These are phyloP conservation scores for Amphimallon solstitiale DNA, from an alignment of 2,888 invertebrate species.

Conservation along the genomic window DNA sequence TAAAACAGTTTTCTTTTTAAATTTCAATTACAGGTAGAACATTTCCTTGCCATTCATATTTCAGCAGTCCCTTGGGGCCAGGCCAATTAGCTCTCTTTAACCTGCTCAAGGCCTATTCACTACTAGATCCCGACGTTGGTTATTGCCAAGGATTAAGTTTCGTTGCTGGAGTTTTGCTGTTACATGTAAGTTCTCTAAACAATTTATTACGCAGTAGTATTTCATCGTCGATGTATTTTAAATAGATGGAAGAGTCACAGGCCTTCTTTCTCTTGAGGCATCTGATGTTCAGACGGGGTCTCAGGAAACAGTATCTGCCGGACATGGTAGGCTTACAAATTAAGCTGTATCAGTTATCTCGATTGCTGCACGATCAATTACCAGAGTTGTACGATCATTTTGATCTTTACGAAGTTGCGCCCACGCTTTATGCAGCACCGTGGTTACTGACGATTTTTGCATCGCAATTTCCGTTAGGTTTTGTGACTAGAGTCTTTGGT, in stretches of 20 bases:
- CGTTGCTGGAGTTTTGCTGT: constrained; percentile 89
- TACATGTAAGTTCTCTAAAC: constrained; percentile 85
- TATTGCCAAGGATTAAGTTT: constrained; percentile 98
- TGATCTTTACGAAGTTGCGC: constrained; percentile 88
- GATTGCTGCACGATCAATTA: constrained; percentile 87
- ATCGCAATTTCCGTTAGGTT: constrained; percentile 95
- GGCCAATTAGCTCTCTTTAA: constrained; percentile 95
- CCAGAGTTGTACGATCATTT: constrained; percentile 89
- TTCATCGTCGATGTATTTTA: not conserved
- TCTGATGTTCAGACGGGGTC: constrained; percentile 89
- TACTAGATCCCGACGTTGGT: constrained; percentile 92
- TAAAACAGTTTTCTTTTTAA: no score
- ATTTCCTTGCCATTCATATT: constrained; percentile 95
- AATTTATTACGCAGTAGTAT: not conserved
- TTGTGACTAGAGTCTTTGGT: constrained; percentile 95
- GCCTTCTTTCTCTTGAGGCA: constrained; percentile 90
- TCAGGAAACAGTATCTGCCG: constrained; percentile 90
- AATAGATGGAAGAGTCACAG: constrained; percentile 89
- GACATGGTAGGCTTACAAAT: constrained; percentile 95
- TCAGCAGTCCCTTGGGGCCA: constrained; percentile 88
- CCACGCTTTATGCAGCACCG: constrained; percentile 95
- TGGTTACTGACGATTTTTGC: constrained; percentile 97
- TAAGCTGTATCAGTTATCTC: constrained; percentile 89
- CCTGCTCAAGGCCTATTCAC: constrained; percentile 93
- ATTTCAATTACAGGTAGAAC: constrained; percentile 74